These are phyloP conservation scores for Tiliqua scincoides DNA, from an alignment of 2,113 vertebrate species.

Conservation along the genomic window DNA sequence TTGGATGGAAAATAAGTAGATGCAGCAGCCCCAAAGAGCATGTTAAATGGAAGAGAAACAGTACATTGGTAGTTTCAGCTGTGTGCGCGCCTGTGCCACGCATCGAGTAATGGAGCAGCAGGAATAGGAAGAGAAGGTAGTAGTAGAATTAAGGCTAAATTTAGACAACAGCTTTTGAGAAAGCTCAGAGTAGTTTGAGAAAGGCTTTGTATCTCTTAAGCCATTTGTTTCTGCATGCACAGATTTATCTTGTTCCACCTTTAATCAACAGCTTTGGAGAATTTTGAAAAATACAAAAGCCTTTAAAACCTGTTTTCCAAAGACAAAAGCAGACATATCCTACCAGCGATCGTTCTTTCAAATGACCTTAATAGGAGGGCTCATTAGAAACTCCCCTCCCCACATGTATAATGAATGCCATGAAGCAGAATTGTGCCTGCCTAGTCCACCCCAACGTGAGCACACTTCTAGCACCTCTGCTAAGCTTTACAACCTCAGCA, in stretches of 20 bases:
- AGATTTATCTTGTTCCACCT: background rate
- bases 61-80: background rate
- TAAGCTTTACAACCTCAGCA: too few species aligned
- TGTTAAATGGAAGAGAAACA: background rate
- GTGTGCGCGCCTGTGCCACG: background rate
- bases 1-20: background rate
- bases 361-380: background rate
- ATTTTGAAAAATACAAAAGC: background rate
- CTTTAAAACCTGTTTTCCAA: background rate
- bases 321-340: background rate
- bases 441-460: too few species aligned
- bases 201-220: background rate
- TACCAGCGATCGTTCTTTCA: background rate
- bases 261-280: background rate
- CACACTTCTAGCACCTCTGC: too few species aligned
- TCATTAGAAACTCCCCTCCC: too few species aligned
- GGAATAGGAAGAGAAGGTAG: background rate
- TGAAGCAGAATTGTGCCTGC: too few species aligned
- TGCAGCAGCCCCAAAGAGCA: background rate
- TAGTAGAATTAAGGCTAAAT: background rate
- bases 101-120: background rate
- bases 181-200: background rate
- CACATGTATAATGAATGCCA: too few species aligned
- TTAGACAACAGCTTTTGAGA: background rate
- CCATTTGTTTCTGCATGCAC: fast-evolving